Evolutionary conservation across 2,888 invertebrate genomes (phyloP).

Genomic region (Hirudinaria manillensis): DNA sequence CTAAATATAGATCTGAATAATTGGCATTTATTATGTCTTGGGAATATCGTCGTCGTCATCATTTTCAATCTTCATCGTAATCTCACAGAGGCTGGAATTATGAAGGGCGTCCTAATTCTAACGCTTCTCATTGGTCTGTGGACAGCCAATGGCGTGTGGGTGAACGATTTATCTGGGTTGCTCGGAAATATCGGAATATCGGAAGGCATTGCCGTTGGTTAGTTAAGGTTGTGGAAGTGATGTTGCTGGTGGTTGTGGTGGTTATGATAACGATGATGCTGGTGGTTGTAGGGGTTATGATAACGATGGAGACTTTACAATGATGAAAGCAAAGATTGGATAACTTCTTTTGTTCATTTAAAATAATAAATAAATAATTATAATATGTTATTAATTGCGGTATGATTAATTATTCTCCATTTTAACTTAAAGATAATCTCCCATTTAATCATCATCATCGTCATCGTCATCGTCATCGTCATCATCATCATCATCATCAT

Average conservation of each 20-base stretch:
- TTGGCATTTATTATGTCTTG: too few species aligned
- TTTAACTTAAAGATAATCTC: neutral
- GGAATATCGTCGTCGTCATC: too few species aligned
- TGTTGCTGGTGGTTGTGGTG: neutral
- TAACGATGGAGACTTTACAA: neutral
- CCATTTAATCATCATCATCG: constrained; percentile 28
- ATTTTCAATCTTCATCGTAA: neutral
- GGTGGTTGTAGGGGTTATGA: neutral
- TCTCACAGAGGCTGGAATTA: too few species aligned
- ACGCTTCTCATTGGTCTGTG: too few species aligned
- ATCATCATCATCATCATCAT: constrained; percentile 22
- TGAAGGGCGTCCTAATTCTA: too few species aligned
- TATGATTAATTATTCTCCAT: neutral
- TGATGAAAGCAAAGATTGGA: too few species aligned
- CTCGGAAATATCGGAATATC: neutral
- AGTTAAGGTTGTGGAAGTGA: neutral
- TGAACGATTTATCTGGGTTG: neutral
- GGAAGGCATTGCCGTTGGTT: neutral
- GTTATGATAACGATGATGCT: neutral
- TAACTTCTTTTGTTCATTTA: too few species aligned
- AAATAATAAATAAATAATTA: too few species aligned
- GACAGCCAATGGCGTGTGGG: neutral
- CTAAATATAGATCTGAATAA: too few species aligned
- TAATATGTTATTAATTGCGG: neutral
- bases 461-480: constrained; percentile 18